Percentiles rank a stretch among this genome's conserved stretches.
Conservation (phyloP, 2,888 invertebrate species). For the Cheilosia scutellata region DNA sequence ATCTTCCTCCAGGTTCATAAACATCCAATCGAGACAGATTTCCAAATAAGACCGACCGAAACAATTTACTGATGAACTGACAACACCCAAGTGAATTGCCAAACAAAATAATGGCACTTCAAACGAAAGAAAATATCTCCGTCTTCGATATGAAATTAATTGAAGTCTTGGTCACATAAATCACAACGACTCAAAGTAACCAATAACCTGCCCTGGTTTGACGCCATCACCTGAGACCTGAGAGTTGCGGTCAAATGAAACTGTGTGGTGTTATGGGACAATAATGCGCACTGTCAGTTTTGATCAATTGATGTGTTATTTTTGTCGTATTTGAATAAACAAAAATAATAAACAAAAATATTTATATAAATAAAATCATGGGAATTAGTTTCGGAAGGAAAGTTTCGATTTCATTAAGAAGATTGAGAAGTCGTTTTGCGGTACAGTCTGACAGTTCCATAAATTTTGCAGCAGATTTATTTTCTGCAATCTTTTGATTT, state of each 20-base stretch:
- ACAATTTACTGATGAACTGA: neutral
- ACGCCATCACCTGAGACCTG: neutral
- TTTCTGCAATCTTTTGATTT: too few species aligned
- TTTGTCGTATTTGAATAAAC: neutral
- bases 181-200: neutral
- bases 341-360: neutral
- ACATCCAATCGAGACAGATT: neutral
- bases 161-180: neutral
- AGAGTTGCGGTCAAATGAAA: neutral
- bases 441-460: too few species aligned
- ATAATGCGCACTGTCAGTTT: neutral
- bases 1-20: neutral
- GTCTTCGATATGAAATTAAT: neutral
- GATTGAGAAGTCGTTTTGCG: too few species aligned
- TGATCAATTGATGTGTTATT: slow-evolving; percentile 2
- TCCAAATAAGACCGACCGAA: neutral
- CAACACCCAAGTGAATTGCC: neutral
- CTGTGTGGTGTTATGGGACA: neutral
- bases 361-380: neutral
- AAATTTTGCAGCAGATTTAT: too few species aligned
- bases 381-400: too few species aligned
- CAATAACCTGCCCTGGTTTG: neutral
- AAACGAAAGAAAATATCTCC: neutral
- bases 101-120: neutral
- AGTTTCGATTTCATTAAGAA: too few species aligned